Evolutionary conservation across 2,113 vertebrate genomes (phyloP).

Genomic region (Xenus cinereus): DNA sequence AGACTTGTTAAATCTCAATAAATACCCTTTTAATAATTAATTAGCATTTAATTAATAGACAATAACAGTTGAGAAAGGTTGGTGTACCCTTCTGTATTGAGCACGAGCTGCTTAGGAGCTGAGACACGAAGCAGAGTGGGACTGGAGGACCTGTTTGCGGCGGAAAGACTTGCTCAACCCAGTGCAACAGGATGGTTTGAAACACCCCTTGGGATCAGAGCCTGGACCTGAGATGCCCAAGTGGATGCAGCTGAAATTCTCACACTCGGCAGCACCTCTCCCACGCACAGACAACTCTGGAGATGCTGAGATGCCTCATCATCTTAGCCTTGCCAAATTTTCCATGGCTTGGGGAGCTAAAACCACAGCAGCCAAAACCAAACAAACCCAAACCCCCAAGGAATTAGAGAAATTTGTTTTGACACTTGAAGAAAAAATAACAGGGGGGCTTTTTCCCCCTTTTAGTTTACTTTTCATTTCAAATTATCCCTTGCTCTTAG

Average conservation of each 20-base stretch:
- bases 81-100: neutral
- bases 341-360: neutral
- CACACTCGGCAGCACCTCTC: neutral
- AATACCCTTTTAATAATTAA: slow-evolving; percentile 74
- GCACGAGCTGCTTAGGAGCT: neutral
- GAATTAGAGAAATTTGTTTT: slow-evolving; percentile 1
- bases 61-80: slow-evolving; percentile 29
- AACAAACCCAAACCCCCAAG: neutral
- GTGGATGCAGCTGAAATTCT: neutral
- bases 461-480: slow-evolving; percentile 46
- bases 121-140: fast-evolving
- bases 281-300: neutral
- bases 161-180: neutral
- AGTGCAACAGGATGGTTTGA: fast-evolving
- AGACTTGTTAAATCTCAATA: slow-evolving; percentile 64
- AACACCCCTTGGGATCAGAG: neutral
- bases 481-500: slow-evolving; percentile 16
- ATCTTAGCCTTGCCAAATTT: neutral
- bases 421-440: neutral
- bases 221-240: neutral
- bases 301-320: neutral
- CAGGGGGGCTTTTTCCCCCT: neutral
- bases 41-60: slow-evolving; percentile 61
- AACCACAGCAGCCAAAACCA: neutral
- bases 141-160: neutral